These are phyloP conservation scores for Gobio occitaniae DNA, from an alignment of 2,797 vertebrate genomes.

Conservation along the genomic window DNA sequence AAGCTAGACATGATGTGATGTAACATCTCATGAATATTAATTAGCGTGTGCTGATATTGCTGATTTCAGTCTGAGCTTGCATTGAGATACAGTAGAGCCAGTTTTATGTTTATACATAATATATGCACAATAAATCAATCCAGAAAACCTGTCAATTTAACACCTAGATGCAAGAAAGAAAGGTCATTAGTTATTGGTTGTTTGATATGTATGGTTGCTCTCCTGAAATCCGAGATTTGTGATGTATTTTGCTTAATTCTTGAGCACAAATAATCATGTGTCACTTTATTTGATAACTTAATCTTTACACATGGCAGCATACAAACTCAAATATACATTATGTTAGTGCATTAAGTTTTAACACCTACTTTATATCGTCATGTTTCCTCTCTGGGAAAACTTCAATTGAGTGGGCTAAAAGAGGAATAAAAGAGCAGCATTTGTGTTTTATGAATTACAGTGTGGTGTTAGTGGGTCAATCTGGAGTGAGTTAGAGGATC, in stretches of 20 bases:
- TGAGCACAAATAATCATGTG: not conserved
- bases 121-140: not conserved
- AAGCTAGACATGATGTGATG: not conserved
- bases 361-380: not conserved
- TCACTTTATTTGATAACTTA: not conserved
- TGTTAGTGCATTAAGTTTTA: not conserved
- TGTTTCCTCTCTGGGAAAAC: not conserved
- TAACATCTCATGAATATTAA: not conserved
- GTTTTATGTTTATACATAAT: not conserved
- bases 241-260: not conserved
- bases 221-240: not conserved
- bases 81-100: not conserved
- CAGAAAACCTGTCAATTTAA: not conserved
- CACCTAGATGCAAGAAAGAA: not conserved
- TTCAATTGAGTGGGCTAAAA: not conserved
- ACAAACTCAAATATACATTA: not conserved
- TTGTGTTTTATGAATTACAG: slow-evolving; percentile 26
- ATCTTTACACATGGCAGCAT: not conserved
- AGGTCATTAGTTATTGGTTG: not conserved
- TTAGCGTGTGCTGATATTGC: not conserved
- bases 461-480: slow-evolving; percentile 20
- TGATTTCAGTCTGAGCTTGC: not conserved
- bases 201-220: not conserved
- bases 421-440: not conserved
- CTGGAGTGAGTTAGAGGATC: slow-evolving; percentile 25